These are phyloP conservation scores for Pachyuromys duprasi DNA, from an alignment of 2,797 vertebrate genomes.

Conservation along the genomic window DNA sequence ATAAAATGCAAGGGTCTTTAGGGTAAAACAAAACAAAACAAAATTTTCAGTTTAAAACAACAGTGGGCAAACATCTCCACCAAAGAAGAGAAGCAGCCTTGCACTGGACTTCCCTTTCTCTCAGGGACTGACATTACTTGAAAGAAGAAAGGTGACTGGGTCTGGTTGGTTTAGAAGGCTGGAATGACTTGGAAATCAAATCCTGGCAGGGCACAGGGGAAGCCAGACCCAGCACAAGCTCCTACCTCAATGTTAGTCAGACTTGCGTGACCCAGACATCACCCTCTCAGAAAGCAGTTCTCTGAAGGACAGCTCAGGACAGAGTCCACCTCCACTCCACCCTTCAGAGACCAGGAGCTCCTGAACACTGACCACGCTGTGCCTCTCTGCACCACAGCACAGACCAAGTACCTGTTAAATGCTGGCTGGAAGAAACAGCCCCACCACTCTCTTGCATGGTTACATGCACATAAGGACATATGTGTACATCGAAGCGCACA, in stretches of 20 bases:
- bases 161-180: background rate
- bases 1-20: slow-evolving; percentile 36
- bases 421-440: background rate
- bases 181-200: slow-evolving; percentile 20
- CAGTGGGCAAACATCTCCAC: slow-evolving; percentile 5
- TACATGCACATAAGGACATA: background rate
- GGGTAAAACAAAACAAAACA: slow-evolving; percentile 22
- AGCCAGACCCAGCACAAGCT: background rate
- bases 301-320: background rate
- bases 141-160: slow-evolving; percentile 28
- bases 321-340: background rate
- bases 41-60: slow-evolving; percentile 46
- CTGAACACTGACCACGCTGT: background rate
- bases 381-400: background rate
- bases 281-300: background rate
- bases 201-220: slow-evolving; percentile 27
- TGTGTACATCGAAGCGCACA: background rate
- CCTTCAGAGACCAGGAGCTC: background rate
- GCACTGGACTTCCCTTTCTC: background rate
- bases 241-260: background rate
- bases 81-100: background rate
- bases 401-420: background rate
- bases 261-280: background rate
- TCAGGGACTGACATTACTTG: slow-evolving; percentile 6
- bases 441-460: background rate